phyloP scores from a whole-genome alignment of 2,113 vertebrate genomes.

The Mixornis gularis region DNA sequence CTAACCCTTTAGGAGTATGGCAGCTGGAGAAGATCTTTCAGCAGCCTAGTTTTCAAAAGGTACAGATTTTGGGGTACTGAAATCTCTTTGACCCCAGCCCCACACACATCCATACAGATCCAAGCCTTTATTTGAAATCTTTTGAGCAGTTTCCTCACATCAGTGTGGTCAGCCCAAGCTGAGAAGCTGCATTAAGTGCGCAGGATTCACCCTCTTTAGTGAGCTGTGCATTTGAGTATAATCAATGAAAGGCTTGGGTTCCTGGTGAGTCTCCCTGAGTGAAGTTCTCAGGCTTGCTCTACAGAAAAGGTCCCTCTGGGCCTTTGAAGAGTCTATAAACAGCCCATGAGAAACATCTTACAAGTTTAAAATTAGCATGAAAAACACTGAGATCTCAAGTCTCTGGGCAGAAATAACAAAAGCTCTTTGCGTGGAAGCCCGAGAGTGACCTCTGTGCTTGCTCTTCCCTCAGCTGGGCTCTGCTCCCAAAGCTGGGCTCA shows the following conservation, averaged over 20 bases:
- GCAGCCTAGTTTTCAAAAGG: not conserved
- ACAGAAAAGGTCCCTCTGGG: not conserved
- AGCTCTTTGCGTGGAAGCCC: not conserved
- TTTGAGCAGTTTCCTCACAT: not conserved
- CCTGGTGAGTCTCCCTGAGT: not conserved
- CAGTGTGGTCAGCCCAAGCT: not conserved
- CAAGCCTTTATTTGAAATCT: not conserved
- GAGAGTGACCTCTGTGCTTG: accelerated
- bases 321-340: not conserved
- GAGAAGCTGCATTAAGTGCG: not conserved
- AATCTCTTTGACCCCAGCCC: not conserved
- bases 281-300: conserved; percentile 15
- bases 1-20: not conserved
- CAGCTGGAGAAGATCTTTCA: not conserved
- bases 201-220: not conserved
- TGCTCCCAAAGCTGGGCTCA: accelerated
- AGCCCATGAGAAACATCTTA: conserved; percentile 7
- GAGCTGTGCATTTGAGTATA: not conserved
- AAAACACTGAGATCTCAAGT: not conserved
- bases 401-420: not conserved
- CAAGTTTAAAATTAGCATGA: not conserved
- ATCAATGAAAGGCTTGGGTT: not conserved
- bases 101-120: not conserved
- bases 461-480: not conserved
- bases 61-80: not conserved